Percentiles rank a stretch among this genome's conserved stretches.
phyloP scores from a whole-genome alignment of 2,888 invertebrate genomes.

The Mesorhabditis sp. region DNA sequence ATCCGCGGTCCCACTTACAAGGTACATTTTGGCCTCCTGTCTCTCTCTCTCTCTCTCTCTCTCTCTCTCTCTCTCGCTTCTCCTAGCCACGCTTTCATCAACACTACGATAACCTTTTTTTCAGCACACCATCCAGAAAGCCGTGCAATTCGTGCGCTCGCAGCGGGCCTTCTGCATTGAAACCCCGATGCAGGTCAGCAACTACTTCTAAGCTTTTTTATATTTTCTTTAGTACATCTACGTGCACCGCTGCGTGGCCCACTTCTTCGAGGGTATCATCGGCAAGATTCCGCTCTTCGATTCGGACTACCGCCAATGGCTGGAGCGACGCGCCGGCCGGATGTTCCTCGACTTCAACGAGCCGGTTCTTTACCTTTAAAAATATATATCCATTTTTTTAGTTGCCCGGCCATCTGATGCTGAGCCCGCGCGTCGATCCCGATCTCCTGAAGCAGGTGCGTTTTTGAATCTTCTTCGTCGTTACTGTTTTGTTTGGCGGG shows the following conservation, averaged over 20 bases:
- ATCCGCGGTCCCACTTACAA: slow-evolving; percentile 49
- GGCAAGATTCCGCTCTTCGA: slow-evolving; percentile 37
- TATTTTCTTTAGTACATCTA: slow-evolving; percentile 20
- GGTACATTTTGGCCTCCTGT: slow-evolving; percentile 17
- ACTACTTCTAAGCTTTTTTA: not conserved
- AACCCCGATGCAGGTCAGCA: slow-evolving; percentile 49
- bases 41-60: not conserved
- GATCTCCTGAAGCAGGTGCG: slow-evolving; percentile 46
- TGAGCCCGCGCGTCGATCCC: slow-evolving; percentile 66
- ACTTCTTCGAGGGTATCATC: slow-evolving; percentile 42
- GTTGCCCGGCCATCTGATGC: slow-evolving; percentile 60
- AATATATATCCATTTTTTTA: slow-evolving; percentile 16
- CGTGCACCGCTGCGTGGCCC: slow-evolving; percentile 35
- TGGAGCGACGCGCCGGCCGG: slow-evolving; percentile 44
- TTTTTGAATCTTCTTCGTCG: not conserved
- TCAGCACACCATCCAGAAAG: slow-evolving; percentile 48
- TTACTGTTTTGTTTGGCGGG: no score
- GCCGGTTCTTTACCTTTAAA: slow-evolving; percentile 13
- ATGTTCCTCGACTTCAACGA: slow-evolving; percentile 44
- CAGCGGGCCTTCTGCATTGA: slow-evolving; percentile 50
- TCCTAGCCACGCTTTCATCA: not conserved
- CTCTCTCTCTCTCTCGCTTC: not conserved
- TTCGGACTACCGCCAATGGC: slow-evolving; percentile 49
- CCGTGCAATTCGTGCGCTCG: slow-evolving; percentile 50
- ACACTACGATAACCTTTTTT: slow-evolving; percentile 14